Conservation (phyloP, 2,888 invertebrate genomes). For the Nebria salina region DNA sequence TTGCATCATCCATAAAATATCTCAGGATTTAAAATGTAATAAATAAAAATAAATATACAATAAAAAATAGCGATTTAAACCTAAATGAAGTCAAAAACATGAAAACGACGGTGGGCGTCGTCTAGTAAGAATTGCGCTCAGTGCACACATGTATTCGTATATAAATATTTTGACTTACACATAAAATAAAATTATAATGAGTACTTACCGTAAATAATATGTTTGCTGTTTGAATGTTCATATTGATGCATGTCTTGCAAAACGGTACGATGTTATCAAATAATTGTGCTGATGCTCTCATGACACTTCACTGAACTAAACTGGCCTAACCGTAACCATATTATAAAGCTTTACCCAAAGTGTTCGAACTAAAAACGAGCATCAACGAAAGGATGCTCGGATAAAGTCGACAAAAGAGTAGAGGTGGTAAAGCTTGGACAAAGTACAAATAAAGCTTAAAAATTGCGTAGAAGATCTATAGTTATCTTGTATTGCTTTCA, state of each 20-base stretch:
- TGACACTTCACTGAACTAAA: slow-evolving; percentile 43
- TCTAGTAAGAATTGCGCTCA: neutral
- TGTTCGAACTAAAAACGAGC: slow-evolving; percentile 25
- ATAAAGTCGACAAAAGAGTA: neutral
- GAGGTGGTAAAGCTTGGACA: neutral
- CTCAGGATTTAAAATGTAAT: neutral
- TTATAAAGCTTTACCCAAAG: slow-evolving; percentile 31
- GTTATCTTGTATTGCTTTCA: too few species aligned
- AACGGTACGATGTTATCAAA: slow-evolving; percentile 59
- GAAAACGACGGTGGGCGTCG: slow-evolving; percentile 39
- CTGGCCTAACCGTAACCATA: slow-evolving; percentile 16
- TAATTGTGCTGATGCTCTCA: slow-evolving; percentile 38
- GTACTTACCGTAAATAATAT: slow-evolving; percentile 61
- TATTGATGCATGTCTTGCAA: slow-evolving; percentile 76
- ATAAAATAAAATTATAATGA: neutral
- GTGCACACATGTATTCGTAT: neutral
- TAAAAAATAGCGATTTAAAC: slow-evolving; percentile 19
- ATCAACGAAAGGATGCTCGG: neutral
- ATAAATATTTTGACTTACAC: neutral
- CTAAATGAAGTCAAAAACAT: slow-evolving; percentile 23
- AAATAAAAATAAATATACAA: neutral
- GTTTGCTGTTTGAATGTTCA: slow-evolving; percentile 70
- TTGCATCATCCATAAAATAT: too few species aligned
- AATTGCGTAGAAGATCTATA: neutral
- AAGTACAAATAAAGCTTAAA: neutral